These are phyloP conservation scores for Aeoliscus strigatus DNA, from an alignment of 2,797 vertebrate genomes.

Conservation along the genomic window DNA sequence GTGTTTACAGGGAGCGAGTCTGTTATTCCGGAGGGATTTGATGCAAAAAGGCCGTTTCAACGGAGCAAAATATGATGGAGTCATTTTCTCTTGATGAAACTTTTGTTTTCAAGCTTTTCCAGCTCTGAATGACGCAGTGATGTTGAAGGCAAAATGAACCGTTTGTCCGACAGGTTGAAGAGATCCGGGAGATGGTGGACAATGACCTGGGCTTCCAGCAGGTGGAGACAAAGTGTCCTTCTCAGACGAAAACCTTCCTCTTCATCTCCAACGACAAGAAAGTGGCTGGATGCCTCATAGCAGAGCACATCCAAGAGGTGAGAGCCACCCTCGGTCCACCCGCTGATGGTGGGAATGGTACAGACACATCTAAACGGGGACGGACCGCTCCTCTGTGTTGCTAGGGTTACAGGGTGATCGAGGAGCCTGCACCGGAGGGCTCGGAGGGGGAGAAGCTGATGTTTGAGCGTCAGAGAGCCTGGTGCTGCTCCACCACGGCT, in stretches of 20 bases:
- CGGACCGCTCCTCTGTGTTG: background rate
- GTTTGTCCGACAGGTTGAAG: conserved; percentile 82
- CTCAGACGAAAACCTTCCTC: conserved; percentile 95
- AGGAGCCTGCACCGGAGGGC: conserved; percentile 82
- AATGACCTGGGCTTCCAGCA: conserved; percentile 98
- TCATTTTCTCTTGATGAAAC: too few relatives aligned
- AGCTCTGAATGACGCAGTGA: too few relatives aligned
- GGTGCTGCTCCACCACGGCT: conserved; percentile 93
- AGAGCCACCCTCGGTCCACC: background rate
- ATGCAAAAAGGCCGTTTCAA: too few relatives aligned
- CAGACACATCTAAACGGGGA: too few relatives aligned
- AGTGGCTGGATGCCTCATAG: conserved; percentile 94
- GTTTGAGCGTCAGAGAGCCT: conserved; percentile 94
- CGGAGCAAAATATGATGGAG: too few relatives aligned
- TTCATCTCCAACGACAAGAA: conserved; percentile 98
- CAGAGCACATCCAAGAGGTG: conserved; percentile 97
- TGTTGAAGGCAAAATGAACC: too few relatives aligned
- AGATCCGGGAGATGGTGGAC: conserved; percentile 99
- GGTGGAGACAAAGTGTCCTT: conserved; percentile 90
- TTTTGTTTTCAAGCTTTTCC: too few relatives aligned
- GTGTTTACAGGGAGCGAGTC: conserved; percentile 26
- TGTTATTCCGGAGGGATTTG: too few relatives aligned
- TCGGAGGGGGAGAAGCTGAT: conserved; percentile 91
- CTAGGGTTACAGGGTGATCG: conserved; percentile 95
- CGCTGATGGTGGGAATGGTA: too few relatives aligned